Base-by-base conservation (phyloP, 2,113 vertebrate genomes). In the Colinus virginianus region DNA sequence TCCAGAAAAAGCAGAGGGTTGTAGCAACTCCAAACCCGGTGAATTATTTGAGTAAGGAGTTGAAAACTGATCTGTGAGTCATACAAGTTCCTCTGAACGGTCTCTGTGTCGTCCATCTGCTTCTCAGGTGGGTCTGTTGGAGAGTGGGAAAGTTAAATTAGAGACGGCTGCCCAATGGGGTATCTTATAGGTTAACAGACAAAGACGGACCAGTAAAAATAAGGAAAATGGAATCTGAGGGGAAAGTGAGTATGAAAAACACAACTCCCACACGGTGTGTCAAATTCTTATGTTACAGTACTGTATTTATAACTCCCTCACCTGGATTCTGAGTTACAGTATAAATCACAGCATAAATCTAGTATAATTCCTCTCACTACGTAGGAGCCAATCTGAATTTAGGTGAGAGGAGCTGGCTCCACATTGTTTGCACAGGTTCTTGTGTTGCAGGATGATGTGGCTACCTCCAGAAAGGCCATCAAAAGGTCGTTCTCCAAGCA, bases 401-500 rank as follows among this genome's bases (percentile, higher is more conserved):
- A 14, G 49, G 21, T 59, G 43, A 18, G 70, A 40, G 17, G 40
- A 64, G 17, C 34, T 76, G 55, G 26, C 11, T 70, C 68, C 14
- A 1, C 21, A 3, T 6, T 45, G 2, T 6, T 42, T 45, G 23
- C 4, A 5, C 1, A 6, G 49, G 51, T 18, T 26, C 55, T 30
- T 20, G 8, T 36, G 5, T 16, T 32, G 9, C 40, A 40, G n/a
- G 69, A 23, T 42, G 13, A 26, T 30, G 56, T 38, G 53, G 28
- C 11, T 2, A 3, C 9, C 36, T 53, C 23, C 13, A 86, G 55
- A 23, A 46, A 25, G 28, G 32, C 56, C 49, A 51, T 68, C 23
- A 5, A 38, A 48, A 69, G 43, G 13, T 34, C 13, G 2, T 8
- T 84, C 14, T 55, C 25, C 25, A 46, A 61, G 32, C 40, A 71